Percentiles rank a stretch among this genome's conserved stretches.
phyloP scores from a whole-genome alignment of 2,888 invertebrate genomes.

The Elysia crispata region DNA sequence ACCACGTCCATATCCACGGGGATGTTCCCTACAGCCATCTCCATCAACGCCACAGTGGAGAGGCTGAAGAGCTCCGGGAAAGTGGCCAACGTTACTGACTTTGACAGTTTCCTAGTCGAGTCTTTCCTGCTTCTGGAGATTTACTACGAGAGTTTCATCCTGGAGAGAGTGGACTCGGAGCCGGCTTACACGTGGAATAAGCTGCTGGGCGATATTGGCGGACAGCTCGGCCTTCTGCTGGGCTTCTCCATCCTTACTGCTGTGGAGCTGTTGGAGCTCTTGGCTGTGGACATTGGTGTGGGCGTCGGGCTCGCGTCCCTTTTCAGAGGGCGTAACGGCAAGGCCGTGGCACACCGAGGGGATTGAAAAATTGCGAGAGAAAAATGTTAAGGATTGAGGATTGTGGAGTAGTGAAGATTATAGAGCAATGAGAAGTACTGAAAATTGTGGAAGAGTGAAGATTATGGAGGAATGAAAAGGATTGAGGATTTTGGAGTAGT shows the following conservation, averaged over 20 bases:
- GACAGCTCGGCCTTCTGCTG: not conserved
- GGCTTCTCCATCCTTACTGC: not conserved
- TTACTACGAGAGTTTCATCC: conserved; percentile 79
- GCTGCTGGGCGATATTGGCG: conserved; percentile 3
- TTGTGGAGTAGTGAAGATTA: too few species aligned
- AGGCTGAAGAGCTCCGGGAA: conserved; percentile 77
- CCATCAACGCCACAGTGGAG: conserved; percentile 80
- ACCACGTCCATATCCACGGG: conserved; percentile 79
- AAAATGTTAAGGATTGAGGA: too few species aligned
- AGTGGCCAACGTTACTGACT: conserved; percentile 80
- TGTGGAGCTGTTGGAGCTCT: not conserved
- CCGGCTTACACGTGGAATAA: not conserved
- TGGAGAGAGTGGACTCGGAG: not conserved
- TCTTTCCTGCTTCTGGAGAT: conserved; percentile 82
- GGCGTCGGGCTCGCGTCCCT: too few species aligned
- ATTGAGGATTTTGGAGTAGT: too few species aligned
- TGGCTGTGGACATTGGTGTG: not conserved
- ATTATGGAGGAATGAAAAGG: too few species aligned
- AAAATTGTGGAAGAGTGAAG: too few species aligned
- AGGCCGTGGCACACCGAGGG: too few species aligned
- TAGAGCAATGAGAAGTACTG: too few species aligned
- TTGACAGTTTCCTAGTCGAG: conserved; percentile 82
- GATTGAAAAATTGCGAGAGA: too few species aligned
- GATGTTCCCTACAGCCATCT: conserved; percentile 79
- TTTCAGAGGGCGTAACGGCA: too few species aligned